Evolutionary conservation across 2,888 invertebrate genomes (phyloP).

Genomic region (Agrilus mali): DNA sequence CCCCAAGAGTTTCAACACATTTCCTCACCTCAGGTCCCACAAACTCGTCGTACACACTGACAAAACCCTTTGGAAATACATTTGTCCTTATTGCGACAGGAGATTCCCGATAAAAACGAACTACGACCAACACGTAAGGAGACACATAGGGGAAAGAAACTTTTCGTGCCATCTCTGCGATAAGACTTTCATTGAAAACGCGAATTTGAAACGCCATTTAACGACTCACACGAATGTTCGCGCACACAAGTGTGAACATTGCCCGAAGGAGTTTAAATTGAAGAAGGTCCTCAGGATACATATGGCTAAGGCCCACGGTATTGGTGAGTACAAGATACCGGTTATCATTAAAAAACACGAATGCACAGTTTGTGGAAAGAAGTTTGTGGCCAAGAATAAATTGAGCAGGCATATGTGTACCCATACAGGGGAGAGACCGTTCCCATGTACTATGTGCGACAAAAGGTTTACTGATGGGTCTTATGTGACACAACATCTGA

Average conservation of each 20-base stretch:
- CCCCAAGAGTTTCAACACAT: neutral
- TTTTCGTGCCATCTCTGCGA: constrained; percentile 28
- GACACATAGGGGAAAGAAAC: constrained; percentile 22
- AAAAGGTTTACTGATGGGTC: constrained; percentile 36
- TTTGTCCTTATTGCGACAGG: constrained; percentile 1
- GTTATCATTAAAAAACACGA: constrained; percentile 36
- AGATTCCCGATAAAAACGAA: constrained; percentile 11
- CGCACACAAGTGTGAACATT: constrained; percentile 24
- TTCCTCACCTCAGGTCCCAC: constrained; percentile 1
- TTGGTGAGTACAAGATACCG: constrained; percentile 37
- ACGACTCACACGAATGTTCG: constrained; percentile 29
- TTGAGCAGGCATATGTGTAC: constrained; percentile 25
- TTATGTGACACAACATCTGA: constrained; percentile 40
- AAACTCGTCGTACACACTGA: constrained; percentile 3
- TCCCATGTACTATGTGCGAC: constrained; percentile 23
- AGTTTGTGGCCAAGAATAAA: constrained; percentile 24
- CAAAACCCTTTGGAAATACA: neutral
- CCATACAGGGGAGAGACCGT: constrained; percentile 25
- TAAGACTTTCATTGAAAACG: constrained; percentile 33
- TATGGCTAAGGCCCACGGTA: constrained; percentile 36
- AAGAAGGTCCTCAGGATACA: constrained; percentile 39
- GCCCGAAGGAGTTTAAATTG: constrained; percentile 38
- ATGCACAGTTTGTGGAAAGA: constrained; percentile 25
- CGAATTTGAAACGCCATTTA: constrained; percentile 28
- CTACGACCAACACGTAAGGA: constrained; percentile 14